Evolutionary conservation across 1,140 invertebrate genomes (phyloP).

Genomic region (Octopus sinensis): DNA sequence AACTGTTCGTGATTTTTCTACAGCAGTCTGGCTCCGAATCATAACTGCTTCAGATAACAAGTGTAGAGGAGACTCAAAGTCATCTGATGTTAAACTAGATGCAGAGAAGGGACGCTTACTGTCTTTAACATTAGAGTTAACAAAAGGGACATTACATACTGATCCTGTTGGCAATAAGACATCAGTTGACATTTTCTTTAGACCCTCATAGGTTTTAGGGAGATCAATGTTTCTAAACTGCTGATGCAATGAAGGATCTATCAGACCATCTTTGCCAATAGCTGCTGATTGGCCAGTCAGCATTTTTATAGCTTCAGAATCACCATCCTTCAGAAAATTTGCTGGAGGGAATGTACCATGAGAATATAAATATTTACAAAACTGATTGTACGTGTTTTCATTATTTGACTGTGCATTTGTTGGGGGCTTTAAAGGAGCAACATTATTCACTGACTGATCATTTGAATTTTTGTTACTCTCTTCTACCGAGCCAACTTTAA

Average conservation of each 20-base stretch:
- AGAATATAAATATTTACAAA: conserved; percentile 49
- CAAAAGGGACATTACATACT: background rate
- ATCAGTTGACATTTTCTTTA: too few species aligned
- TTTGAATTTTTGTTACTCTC: too few species aligned
- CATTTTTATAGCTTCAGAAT: background rate
- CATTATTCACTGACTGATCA: too few species aligned
- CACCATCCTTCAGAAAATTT: conserved; percentile 25
- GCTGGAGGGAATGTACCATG: conserved; percentile 45
- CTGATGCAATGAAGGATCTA: too few species aligned
- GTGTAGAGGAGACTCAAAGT: conserved; percentile 36
- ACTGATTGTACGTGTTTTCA: conserved; percentile 38
- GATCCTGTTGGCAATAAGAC: background rate
- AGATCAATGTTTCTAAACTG: too few species aligned
- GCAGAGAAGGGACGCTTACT: conserved; percentile 42
- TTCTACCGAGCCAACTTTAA: too few species aligned
- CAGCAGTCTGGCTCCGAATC: conserved; percentile 25
- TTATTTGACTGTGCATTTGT: conserved; percentile 17
- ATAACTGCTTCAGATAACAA: conserved; percentile 40
- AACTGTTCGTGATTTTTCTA: background rate
- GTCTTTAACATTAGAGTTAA: conserved; percentile 19
- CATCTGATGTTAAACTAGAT: conserved; percentile 25
- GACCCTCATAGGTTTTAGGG: too few species aligned
- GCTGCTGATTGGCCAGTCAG: background rate
- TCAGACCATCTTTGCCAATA: too few species aligned
- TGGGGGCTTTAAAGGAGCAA: too few species aligned